Percentiles rank a stretch among this genome's conserved stretches.
These are phyloP conservation scores for Ramphastos sulfuratus DNA, from an alignment of 2,113 vertebrate species.

Conservation along the genomic window DNA sequence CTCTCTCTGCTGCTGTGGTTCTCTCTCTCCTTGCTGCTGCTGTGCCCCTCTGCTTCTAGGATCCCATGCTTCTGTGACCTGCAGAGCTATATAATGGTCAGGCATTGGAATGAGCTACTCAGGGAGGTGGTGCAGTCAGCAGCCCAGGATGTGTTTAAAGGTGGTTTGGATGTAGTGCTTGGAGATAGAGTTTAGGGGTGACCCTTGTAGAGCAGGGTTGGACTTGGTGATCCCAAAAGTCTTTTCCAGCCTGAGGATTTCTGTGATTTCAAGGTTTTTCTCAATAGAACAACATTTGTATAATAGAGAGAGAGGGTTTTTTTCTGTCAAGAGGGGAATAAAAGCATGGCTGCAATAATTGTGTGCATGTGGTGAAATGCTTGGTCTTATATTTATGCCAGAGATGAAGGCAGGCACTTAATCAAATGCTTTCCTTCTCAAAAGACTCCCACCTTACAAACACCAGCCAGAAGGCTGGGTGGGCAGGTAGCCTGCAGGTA, in stretches of 20 bases:
- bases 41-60: no score
- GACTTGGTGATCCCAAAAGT: no score
- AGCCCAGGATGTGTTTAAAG: no score
- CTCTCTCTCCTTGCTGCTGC: no score
- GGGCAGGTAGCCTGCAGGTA: not conserved
- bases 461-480: not conserved
- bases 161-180: no score
- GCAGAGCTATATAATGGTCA: not conserved
- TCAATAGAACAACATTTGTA: not conserved
- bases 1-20: no score
- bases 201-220: no score
- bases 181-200: no score
- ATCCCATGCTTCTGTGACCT: not conserved
- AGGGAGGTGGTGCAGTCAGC: no score
- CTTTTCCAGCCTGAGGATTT: no score
- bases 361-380: not conserved
- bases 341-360: not conserved
- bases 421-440: not conserved
- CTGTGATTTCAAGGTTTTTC: not conserved
- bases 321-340: not conserved
- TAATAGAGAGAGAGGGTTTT: not conserved
- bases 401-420: not conserved
- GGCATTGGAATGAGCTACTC: no score
- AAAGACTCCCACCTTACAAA: not conserved
- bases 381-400: not conserved